Base-by-base conservation (phyloP, 2,797 vertebrate genomes). In the Paratrypauchen microcephalus region DNA sequence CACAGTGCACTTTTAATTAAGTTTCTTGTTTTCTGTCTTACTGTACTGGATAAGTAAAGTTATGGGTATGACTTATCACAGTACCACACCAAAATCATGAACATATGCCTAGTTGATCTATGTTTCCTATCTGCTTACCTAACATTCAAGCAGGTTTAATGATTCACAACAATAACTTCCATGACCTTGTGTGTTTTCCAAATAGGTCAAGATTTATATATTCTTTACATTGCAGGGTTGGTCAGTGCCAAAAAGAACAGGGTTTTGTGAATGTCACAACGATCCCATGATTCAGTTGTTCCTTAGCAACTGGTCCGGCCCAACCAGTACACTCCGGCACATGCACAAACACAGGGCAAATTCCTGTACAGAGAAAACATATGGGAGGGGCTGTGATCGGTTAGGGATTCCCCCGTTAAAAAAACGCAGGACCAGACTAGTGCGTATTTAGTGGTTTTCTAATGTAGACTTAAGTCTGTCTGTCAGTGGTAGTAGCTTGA, bases 241-340 rank as follows among this genome's bases (percentile, higher is more conserved):
- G 68, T 71, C 19, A 54, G 1, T 72, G 61, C 71, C 82, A 65
- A 63, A 76, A 61, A 68, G 48, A 70, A 54, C 23, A 21, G 19
- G 26, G 28, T 56, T 57, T 65, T 62, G 26, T 32, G 70, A 74
- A 81, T 55, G 65, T 18, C 67, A 74, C 48, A 52, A 68, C 71
- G 78, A 80, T 76, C 65, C 75, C 66, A 75, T 91, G 92, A 92
- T 82, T 93, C 89, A 89, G 68, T 81, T 67, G 80, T 90, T 92
- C 88, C 91, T 80, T 83, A 88, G 91, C 84, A 93, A 88, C 78
- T 66, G 28, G 48, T 68, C 30, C 32, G 63, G 55, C 59, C 85
- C 69, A 48, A 80, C 83, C 65, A 64, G 82, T 73, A 65, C 60
- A 77, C 69, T 23, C 8, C 67, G 50, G 54, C 77, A 72, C 62